These are phyloP conservation scores for Enteromius anoplus DNA, from an alignment of 2,797 vertebrate species.

Conservation along the genomic window DNA sequence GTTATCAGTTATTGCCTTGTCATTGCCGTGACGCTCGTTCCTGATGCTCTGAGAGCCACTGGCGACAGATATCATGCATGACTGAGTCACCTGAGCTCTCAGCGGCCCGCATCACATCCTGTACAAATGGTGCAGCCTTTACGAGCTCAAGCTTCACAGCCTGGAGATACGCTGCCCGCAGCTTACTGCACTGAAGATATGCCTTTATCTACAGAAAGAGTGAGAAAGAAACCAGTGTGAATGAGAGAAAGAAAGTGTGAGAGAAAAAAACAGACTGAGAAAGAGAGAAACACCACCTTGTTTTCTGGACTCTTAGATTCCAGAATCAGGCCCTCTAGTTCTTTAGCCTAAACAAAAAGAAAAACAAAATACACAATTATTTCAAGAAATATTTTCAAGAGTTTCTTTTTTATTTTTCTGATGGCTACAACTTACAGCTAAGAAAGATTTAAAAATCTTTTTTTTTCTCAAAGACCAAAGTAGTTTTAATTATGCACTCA, in stretches of 20 bases:
- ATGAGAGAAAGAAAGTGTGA: not conserved
- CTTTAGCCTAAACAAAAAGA: conserved; percentile 77
- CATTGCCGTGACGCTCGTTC: conserved; percentile 69
- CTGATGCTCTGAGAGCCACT: conserved; percentile 91
- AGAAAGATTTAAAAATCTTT: too few species aligned
- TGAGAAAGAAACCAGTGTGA: not conserved
- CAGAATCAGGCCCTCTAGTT: conserved; percentile 90
- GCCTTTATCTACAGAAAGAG: conserved; percentile 84
- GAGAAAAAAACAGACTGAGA: not conserved
- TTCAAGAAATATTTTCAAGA: too few species aligned
- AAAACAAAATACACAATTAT: conserved; percentile 34
- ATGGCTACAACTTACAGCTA: too few species aligned
- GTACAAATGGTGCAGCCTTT: conserved; percentile 82
- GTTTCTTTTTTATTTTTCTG: too few species aligned
- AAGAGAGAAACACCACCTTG: conserved; percentile 76
- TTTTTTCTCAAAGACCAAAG: too few species aligned
- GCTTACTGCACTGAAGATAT: conserved; percentile 88
- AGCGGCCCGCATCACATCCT: conserved; percentile 86
- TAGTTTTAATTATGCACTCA: too few species aligned
- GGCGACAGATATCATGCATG: conserved; percentile 90
- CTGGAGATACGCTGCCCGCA: conserved; percentile 91
- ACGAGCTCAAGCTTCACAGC: conserved; percentile 89
- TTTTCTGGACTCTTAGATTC: conserved; percentile 89
- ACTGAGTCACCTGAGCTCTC: conserved; percentile 82
- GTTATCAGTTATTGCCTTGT: conserved; percentile 63